Conservation (phyloP, 2,888 invertebrate species). For the Villa cingulata region DNA sequence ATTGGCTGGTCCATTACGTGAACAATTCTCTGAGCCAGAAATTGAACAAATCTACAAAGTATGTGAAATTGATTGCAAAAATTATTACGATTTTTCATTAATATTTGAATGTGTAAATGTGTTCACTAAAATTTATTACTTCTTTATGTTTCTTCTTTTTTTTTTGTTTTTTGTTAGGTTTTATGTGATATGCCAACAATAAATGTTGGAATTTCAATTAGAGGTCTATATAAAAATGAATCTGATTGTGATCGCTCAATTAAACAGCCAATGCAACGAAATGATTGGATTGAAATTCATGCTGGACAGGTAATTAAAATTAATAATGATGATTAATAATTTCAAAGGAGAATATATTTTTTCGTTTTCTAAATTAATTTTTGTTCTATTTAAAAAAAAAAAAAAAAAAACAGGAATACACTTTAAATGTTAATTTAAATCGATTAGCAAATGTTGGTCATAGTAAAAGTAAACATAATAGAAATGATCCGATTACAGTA, state of each 20-base stretch:
- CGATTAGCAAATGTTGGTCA: conserved; percentile 43
- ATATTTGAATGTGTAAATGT: too few relatives aligned
- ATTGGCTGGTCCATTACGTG: conserved; percentile 46
- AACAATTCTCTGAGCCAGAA: conserved; percentile 51
- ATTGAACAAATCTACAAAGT: conserved; percentile 55
- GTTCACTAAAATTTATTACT: background rate
- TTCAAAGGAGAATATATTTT: background rate
- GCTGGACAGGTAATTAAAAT: conserved; percentile 51
- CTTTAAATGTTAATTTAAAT: conserved; percentile 43
- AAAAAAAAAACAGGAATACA: conserved; percentile 58
- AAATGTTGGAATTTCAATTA: conserved; percentile 41
- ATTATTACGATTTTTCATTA: too few relatives aligned
- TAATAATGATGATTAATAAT: too few relatives aligned
- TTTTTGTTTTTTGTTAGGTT: conserved; percentile 31
- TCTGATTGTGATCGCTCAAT: conserved; percentile 23
- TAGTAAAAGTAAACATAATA: too few relatives aligned
- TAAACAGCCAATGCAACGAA: conserved; percentile 29
- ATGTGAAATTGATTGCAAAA: conserved; percentile 13
- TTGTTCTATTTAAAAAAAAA: too few relatives aligned
- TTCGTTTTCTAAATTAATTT: conserved; percentile 1
- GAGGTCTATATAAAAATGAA: conserved; percentile 39
- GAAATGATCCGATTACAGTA: conserved; percentile 57
- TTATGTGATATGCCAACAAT: conserved; percentile 52
- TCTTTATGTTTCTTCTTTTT: too few relatives aligned
- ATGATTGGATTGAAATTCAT: conserved; percentile 47